Evolutionary conservation across 2,888 invertebrate species (phyloP).

Genomic region (Diarsia brunnea): DNA sequence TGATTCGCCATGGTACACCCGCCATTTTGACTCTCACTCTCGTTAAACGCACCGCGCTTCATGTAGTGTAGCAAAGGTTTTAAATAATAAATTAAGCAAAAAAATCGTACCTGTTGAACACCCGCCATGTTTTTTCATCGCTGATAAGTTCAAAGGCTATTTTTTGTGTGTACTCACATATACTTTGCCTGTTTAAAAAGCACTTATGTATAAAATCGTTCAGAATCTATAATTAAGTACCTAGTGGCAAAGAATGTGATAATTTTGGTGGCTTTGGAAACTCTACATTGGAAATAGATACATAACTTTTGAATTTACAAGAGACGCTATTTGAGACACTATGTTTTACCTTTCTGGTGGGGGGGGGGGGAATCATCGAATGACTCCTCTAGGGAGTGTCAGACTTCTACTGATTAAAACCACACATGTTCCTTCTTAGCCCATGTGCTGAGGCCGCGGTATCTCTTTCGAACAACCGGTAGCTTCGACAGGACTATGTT

Average conservation of each 20-base stretch:
- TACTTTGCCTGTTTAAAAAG: constrained; percentile 4
- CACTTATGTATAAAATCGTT: constrained; percentile 8
- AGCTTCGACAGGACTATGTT: no score
- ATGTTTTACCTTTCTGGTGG: no score
- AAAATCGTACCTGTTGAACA: constrained; percentile 22
- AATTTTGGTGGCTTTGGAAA: not conserved
- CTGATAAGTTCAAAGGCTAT: constrained; percentile 32
- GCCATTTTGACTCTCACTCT: no score
- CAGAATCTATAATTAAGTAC: constrained; percentile 4
- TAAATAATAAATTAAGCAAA: constrained; percentile 21
- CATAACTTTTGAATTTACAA: no score
- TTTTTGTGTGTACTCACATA: constrained; percentile 22
- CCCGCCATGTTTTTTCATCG: constrained; percentile 7
- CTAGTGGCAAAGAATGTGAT: not conserved
- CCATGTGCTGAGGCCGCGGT: no score
- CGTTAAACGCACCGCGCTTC: not conserved
- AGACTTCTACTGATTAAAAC: no score
- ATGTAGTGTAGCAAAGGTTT: constrained; percentile 11
- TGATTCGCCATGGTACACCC: no score
- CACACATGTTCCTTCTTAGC: no score
- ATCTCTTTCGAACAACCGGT: no score
- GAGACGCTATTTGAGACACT: no score
- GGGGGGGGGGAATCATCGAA: no score
- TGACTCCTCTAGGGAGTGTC: no score
- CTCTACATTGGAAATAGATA: not conserved